phyloP scores from a whole-genome alignment of 2,113 vertebrate species.

The Leucosticte australis region DNA sequence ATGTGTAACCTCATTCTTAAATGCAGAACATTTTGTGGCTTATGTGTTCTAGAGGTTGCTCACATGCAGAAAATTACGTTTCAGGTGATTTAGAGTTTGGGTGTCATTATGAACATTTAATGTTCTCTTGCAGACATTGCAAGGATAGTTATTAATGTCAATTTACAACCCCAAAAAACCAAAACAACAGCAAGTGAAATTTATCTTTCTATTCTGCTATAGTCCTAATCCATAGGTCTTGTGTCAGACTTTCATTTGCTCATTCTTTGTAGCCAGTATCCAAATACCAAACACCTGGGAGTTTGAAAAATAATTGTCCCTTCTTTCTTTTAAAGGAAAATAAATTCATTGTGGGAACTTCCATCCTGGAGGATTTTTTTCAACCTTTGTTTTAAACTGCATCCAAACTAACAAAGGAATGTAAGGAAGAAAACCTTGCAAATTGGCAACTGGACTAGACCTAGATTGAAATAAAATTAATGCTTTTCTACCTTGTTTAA shows the following conservation, averaged over 20 bases:
- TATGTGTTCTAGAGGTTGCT: neutral
- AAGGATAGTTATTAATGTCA: neutral
- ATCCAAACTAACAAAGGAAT: neutral
- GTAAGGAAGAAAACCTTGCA: neutral
- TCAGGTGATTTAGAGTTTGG: neutral
- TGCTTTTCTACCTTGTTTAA: neutral
- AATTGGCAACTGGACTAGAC: neutral
- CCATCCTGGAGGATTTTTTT: neutral
- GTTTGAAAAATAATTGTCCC: accelerated
- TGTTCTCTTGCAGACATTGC: neutral
- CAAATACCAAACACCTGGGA: neutral
- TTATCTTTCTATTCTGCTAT: neutral
- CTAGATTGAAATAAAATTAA: neutral
- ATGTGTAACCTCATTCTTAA: neutral
- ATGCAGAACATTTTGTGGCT: neutral
- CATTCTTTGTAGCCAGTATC: neutral
- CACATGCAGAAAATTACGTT: neutral
- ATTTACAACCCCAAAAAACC: too few relatives aligned
- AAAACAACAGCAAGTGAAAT: neutral
- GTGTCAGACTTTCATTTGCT: neutral
- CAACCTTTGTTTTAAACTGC: neutral
- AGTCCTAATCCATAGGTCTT: neutral
- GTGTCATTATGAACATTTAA: neutral
- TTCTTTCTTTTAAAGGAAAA: neutral
- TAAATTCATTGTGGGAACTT: neutral